phyloP scores from a whole-genome alignment of 2,888 invertebrate species.

The Tineola bisselliella region DNA sequence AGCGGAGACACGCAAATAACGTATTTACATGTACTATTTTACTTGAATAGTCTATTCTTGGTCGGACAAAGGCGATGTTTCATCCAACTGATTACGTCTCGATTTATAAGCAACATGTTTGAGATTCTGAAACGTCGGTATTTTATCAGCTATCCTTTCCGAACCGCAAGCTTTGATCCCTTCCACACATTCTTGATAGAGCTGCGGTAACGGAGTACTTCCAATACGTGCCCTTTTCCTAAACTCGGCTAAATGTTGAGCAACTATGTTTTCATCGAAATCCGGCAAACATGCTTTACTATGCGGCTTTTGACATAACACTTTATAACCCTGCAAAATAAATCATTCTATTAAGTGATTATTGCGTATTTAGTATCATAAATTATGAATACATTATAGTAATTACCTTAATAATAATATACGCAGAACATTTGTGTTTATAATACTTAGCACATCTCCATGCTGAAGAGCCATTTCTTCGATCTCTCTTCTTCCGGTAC shows the following conservation, averaged over 20 bases:
- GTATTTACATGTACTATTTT: no score
- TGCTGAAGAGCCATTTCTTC: not conserved
- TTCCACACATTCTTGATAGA: not conserved
- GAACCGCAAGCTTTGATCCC: not conserved
- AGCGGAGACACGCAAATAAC: no score
- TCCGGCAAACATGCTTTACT: not conserved
- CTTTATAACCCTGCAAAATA: constrained; percentile 1
- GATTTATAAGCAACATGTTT: not conserved
- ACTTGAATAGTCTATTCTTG: not conserved
- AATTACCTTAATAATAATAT: not conserved
- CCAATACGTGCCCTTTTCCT: not conserved
- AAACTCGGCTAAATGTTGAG: not conserved
- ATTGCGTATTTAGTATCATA: not conserved
- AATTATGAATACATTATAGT: not conserved
- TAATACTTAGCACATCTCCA: constrained; percentile 2
- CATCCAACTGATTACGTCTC: not conserved
- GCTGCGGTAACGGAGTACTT: not conserved
- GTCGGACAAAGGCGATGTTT: not conserved
- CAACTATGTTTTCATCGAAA: not conserved
- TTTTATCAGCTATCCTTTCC: not conserved
- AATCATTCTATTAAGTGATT: not conserved
- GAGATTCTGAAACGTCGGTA: not conserved
- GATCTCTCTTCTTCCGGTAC: not conserved
- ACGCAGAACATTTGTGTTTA: constrained; percentile 1
- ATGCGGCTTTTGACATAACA: not conserved